Percentiles rank a stretch among this genome's conserved stretches.
These are phyloP conservation scores for Saccostrea cuccullata DNA, from an alignment of 1,140 invertebrate genomes.

Conservation along the genomic window DNA sequence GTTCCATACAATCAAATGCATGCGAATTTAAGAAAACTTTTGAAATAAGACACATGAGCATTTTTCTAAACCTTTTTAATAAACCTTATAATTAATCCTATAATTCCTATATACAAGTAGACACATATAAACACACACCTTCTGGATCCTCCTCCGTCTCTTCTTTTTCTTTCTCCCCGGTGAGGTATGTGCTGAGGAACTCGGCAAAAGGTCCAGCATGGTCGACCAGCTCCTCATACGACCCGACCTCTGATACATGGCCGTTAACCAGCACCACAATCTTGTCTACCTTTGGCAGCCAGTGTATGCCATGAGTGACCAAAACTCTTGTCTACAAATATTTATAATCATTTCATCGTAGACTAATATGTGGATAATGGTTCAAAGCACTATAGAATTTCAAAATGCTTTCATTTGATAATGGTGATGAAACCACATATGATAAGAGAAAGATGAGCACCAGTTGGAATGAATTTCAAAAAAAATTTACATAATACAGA, in stretches of 20 bases:
- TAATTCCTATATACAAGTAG: no score
- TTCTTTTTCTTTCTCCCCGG: constrained; percentile 49
- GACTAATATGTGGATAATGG: not conserved
- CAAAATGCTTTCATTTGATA: not conserved
- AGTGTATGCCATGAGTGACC: constrained; percentile 69
- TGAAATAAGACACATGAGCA: no score
- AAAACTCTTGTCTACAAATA: constrained; percentile 67
- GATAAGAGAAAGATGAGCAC: no score
- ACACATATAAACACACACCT: constrained; percentile 60
- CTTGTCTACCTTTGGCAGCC: constrained; percentile 89
- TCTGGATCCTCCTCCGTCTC: constrained; percentile 62
- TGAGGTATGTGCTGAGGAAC: constrained; percentile 66
- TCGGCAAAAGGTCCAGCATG: constrained; percentile 73
- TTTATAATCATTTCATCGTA: not conserved
- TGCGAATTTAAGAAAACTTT: no score
- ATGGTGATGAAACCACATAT: no score
- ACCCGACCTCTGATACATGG: constrained; percentile 88
- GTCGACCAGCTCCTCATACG: constrained; percentile 79
- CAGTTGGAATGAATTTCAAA: no score
- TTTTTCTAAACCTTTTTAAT: no score
- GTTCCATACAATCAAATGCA: no score
- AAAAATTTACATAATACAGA: no score
- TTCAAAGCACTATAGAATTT: not conserved
- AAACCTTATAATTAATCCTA: no score
- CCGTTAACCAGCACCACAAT: constrained; percentile 92